Evolutionary conservation across 2,888 invertebrate species (phyloP).

Genomic region (Chrysina gloriosa): DNA sequence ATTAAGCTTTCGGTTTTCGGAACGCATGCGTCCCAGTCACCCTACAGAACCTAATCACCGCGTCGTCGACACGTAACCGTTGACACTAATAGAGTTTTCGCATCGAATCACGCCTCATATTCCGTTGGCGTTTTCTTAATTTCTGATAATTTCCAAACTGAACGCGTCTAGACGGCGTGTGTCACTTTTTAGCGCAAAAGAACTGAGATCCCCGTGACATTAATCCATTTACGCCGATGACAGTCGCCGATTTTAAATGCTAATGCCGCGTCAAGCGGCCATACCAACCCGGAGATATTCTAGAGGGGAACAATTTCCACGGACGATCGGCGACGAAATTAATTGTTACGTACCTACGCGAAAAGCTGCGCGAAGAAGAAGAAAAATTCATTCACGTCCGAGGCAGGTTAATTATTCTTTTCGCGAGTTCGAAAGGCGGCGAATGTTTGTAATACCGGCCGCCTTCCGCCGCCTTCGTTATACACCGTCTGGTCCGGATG

Average conservation of each 20-base stretch:
- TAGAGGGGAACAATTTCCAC: constrained; percentile 1
- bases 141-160: constrained; percentile 38
- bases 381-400: constrained; percentile 47
- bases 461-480: not conserved
- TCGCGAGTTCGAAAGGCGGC: not conserved
- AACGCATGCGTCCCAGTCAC: too few species aligned
- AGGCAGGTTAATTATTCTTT: constrained; percentile 49
- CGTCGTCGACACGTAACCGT: not conserved
- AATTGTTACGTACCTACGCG: not conserved
- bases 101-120: constrained; percentile 20
- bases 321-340: constrained; percentile 18
- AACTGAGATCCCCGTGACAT: constrained; percentile 18
- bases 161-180: constrained; percentile 33
- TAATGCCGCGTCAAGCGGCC: constrained; percentile 36
- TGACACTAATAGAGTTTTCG: constrained; percentile 29
- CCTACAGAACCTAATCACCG: not conserved
- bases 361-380: constrained; percentile 29
- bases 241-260: constrained; percentile 41
- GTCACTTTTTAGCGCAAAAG: constrained; percentile 15
- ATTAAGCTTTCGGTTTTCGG: too few species aligned
- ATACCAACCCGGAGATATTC: constrained; percentile 3
- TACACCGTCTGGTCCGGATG: constrained; percentile 24
- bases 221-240: constrained; percentile 39
- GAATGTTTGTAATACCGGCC: not conserved
- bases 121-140: constrained; percentile 26